These are phyloP conservation scores for Sceliomorpha sp. DNA, from an alignment of 2,888 invertebrate species.

Conservation along the genomic window DNA sequence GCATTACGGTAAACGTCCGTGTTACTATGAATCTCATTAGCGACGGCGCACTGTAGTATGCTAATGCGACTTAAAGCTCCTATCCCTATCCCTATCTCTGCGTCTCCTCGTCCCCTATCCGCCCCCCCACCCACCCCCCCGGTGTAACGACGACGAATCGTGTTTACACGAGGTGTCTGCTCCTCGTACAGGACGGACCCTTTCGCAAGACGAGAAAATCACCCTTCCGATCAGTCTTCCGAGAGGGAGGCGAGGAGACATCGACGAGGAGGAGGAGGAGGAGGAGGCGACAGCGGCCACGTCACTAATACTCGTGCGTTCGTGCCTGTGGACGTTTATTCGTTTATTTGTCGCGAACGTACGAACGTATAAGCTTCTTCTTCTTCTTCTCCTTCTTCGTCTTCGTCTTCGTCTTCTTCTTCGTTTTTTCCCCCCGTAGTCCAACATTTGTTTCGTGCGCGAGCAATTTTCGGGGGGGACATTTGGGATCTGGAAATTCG, in stretches of 20 bases:
- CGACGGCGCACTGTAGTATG: slow-evolving; percentile 40
- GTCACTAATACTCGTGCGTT: slow-evolving; percentile 47
- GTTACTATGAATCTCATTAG: slow-evolving; percentile 30
- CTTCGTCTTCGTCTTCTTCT: too few species aligned
- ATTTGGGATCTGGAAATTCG: too few species aligned
- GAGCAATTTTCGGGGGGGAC: too few species aligned
- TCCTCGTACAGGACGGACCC: slow-evolving; percentile 26
- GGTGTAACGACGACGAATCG: slow-evolving; percentile 37
- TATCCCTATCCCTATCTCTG: too few species aligned
- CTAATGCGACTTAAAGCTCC: slow-evolving; percentile 35
- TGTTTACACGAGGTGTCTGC: slow-evolving; percentile 43
- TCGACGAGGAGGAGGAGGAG: slow-evolving; percentile 42
- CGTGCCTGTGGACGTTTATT: slow-evolving; percentile 31
- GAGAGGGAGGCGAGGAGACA: slow-evolving; percentile 41
- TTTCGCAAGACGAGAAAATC: slow-evolving; percentile 49
- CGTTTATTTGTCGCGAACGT: too few species aligned
- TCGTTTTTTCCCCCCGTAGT: too few species aligned
- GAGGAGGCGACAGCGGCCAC: slow-evolving; percentile 39
- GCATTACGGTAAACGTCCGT: too few species aligned
- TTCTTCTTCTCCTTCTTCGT: too few species aligned
- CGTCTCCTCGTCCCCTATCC: too few species aligned
- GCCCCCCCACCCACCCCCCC: too few species aligned
- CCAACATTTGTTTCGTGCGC: too few species aligned
- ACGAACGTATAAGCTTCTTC: too few species aligned
- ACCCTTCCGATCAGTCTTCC: slow-evolving; percentile 41